Evolutionary conservation across 2,113 vertebrate species (phyloP).

Genomic region (Picathartes gymnocephalus): DNA sequence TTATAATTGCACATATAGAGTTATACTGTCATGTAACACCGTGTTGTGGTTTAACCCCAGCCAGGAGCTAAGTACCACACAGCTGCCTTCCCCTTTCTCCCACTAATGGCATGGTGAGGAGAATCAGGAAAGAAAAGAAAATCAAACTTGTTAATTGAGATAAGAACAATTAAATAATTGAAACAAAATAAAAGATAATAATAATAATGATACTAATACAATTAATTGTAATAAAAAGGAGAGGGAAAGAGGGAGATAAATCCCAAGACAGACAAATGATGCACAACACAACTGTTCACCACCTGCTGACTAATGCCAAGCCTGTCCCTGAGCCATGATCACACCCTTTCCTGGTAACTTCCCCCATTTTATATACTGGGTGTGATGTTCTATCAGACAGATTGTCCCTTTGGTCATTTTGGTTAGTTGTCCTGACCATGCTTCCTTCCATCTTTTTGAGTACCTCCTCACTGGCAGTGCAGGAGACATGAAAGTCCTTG

Average conservation of each 20-base stretch:
- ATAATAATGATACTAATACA: neutral
- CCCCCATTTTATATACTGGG: neutral
- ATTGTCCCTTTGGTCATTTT: neutral
- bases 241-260: neutral
- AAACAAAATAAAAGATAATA: neutral
- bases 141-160: neutral
- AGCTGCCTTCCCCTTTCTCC: neutral
- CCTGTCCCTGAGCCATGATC: neutral
- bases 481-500: neutral
- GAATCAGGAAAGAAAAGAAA: neutral
- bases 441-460: neutral
- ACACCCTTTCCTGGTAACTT: neutral
- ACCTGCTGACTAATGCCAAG: neutral
- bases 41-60: neutral
- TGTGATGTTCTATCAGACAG: neutral
- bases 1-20: neutral
- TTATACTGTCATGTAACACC: neutral
- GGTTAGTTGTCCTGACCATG: neutral
- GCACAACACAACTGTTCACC: neutral
- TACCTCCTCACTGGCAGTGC: neutral
- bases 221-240: neutral
- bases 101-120: neutral
- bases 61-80: neutral
- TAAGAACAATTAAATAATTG: neutral
- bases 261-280: neutral